Percentiles rank a stretch among this genome's conserved stretches.
These are phyloP conservation scores for Menidia beryllina DNA, from an alignment of 2,113 vertebrate genomes.

Conservation along the genomic window DNA sequence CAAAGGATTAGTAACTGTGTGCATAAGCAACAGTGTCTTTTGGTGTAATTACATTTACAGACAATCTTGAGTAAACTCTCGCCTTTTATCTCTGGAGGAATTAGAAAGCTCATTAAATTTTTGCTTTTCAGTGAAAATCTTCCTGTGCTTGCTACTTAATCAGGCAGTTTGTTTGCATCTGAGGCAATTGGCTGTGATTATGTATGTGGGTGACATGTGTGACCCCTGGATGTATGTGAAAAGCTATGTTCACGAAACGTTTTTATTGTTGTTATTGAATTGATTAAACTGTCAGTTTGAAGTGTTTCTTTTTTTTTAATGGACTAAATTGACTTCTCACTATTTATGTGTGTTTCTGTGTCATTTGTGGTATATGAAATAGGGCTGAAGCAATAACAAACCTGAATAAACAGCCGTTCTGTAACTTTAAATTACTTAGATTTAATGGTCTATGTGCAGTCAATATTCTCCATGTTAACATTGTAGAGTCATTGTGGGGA, in stretches of 20 bases:
- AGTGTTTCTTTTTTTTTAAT: too few species aligned
- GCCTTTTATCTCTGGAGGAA: conserved; percentile 16
- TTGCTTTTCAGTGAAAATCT: conserved; percentile 35
- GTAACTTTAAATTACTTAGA: not conserved
- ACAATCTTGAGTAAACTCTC: conserved; percentile 12
- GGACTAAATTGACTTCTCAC: too few species aligned
- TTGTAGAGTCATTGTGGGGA: not conserved
- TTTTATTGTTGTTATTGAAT: not conserved
- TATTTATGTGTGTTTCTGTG: too few species aligned
- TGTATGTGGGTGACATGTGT: not conserved
- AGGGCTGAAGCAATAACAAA: too few species aligned
- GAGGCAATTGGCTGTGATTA: conserved; percentile 4
- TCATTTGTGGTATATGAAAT: too few species aligned
- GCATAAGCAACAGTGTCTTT: not conserved
- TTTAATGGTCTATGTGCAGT: not conserved
- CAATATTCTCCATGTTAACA: not conserved
- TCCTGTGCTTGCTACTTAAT: conserved; percentile 32
- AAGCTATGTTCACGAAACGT: not conserved
- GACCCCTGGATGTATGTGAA: not conserved
- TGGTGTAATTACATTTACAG: conserved; percentile 6
- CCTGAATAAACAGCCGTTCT: too few species aligned
- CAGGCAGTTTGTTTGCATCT: conserved; percentile 39
- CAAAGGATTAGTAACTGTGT: not conserved
- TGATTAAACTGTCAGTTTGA: too few species aligned
- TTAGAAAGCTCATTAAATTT: conserved; percentile 28